Conservation (phyloP, 2,797 vertebrate species). For the Menidia menidia region DNA sequence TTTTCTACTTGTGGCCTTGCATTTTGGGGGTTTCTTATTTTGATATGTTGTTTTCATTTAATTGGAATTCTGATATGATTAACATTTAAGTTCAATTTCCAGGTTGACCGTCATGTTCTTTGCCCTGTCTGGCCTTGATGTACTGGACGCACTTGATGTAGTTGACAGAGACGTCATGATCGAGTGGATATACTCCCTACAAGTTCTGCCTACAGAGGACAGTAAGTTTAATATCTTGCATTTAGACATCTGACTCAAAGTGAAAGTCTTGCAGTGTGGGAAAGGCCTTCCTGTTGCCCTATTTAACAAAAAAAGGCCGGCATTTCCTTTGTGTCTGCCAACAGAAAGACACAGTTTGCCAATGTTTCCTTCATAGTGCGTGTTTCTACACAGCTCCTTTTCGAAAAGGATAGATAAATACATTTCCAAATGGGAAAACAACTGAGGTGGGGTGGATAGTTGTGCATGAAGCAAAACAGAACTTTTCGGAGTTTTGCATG, state of each 20-base stretch:
- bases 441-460: neutral
- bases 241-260: neutral
- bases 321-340: neutral
- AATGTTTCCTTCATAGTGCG: too few species aligned
- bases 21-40: neutral
- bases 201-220: conserved; percentile 96
- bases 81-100: conserved; percentile 18
- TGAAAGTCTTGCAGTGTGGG: neutral
- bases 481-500: neutral
- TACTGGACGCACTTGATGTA: conserved; percentile 93
- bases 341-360: neutral
- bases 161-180: conserved; percentile 91
- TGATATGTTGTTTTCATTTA: neutral
- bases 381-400: too few species aligned
- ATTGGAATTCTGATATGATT: neutral
- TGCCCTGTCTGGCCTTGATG: conserved; percentile 95
- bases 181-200: conserved; percentile 98
- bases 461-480: neutral
- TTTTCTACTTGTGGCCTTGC: neutral
- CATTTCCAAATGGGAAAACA: neutral
- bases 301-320: neutral
- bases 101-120: conserved; percentile 98
- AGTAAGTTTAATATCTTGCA: conserved; percentile 84
- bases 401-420: too few species aligned
- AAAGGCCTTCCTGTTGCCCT: neutral